A percentile compares a stretch with the other conserved stretches of the same genome.
Evolutionary conservation across 2,113 vertebrate genomes (phyloP).

Genomic region (Sander lucioperca): DNA sequence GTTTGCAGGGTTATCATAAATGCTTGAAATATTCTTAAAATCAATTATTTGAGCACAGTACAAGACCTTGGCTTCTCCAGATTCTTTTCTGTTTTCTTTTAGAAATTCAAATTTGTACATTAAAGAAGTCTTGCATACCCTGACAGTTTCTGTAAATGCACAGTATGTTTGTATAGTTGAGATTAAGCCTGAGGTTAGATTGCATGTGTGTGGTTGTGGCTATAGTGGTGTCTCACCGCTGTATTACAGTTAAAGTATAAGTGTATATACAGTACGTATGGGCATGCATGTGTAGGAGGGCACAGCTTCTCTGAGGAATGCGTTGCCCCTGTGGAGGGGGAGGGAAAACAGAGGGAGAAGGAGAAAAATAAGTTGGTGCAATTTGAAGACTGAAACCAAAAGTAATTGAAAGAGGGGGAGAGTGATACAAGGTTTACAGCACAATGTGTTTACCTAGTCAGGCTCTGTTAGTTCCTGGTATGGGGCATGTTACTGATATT

Average conservation of each 20-base stretch:
- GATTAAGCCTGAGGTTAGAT: conserved; percentile 4
- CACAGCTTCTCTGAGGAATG: conserved; percentile 29
- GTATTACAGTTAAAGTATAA: background rate
- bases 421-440: background rate
- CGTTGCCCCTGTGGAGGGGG: background rate
- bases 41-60: background rate
- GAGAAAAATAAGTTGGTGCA: background rate
- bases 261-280: background rate
- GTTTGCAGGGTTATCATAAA: background rate
- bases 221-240: background rate
- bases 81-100: background rate
- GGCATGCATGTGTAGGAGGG: conserved; percentile 14
- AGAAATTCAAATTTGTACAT: background rate
- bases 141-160: background rate
- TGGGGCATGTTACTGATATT: conserved; percentile 3
- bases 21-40: background rate
- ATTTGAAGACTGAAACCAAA: background rate
- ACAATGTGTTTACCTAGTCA: conserved; percentile 12
- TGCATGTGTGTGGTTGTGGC: conserved; percentile 1
- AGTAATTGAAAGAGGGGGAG: background rate
- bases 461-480: conserved; percentile 27
- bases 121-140: background rate
- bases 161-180: conserved; percentile 3
- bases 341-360: background rate
- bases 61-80: background rate